phyloP scores from a whole-genome alignment of 2,113 vertebrate species.

The Megaceryle torquata region DNA sequence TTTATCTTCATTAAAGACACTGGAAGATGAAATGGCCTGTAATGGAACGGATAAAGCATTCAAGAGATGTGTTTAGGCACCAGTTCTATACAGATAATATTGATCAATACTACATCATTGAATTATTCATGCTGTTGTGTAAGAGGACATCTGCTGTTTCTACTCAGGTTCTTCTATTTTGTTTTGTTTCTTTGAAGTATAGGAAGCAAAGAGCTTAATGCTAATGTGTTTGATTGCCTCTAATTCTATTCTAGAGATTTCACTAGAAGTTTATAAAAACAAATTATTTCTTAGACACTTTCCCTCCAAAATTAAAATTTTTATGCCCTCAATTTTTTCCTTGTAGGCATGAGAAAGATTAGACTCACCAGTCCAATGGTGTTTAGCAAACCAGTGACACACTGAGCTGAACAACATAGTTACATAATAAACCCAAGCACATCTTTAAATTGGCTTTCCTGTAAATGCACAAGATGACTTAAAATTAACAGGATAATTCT shows the following conservation, averaged over 20 bases:
- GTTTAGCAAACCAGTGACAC: slow-evolving; percentile 60
- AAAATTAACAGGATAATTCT: slow-evolving; percentile 27
- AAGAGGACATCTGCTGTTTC: not conserved
- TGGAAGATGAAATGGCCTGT: not conserved
- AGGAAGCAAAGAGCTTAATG: not conserved
- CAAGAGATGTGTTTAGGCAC: not conserved
- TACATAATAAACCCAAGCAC: slow-evolving; percentile 46
- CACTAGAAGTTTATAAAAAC: slow-evolving; percentile 17
- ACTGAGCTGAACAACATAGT: slow-evolving; percentile 6
- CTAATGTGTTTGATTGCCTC: not conserved
- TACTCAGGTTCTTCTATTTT: not conserved
- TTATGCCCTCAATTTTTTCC: not conserved
- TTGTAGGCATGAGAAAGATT: not conserved
- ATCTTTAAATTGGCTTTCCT: slow-evolving; percentile 55
- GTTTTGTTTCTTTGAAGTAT: not conserved
- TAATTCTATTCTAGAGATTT: not conserved
- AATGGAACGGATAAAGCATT: not conserved
- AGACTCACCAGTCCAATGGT: not conserved
- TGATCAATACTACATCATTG: not conserved
- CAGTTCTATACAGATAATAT: not conserved
- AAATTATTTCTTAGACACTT: slow-evolving; percentile 45
- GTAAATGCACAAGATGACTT: slow-evolving; percentile 34
- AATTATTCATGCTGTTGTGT: not conserved
- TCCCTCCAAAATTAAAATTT: not conserved
- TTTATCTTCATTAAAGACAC: not conserved